Evolutionary conservation across 2,888 invertebrate genomes (phyloP), one percentile per base, ranked within the genome.

Genomic region (Drosophila sordidapex): DNA sequence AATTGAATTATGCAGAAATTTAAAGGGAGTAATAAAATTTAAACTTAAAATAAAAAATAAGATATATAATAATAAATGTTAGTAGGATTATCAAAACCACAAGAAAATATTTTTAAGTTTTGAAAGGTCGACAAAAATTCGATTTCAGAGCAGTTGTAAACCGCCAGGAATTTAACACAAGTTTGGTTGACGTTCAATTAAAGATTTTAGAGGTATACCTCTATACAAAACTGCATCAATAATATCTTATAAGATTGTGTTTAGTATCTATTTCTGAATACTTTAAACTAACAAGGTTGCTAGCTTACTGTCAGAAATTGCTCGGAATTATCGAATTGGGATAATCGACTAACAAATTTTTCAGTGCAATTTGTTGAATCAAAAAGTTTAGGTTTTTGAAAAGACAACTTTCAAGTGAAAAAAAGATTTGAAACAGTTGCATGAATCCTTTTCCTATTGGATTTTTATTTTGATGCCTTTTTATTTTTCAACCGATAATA

Each of bases 1-100:
- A 33, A 10, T 21, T 0, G 4, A 21, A 21, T 40, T 11, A 21
- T 1, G 1, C 4, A 21, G 13, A 46, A 46, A 21, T 46, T 21
- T 13, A 46, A 21, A 13, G 7, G 2, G 40, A 40, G 11, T 21
- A 21, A 5, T 40, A 11, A 11, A 11, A 40, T 4, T 11, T n/a
- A n/a, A 40, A 40, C 10, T n/a, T 10, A 21, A 40, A 5, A 11
- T 2, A 11, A 2, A 40, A 40, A 5, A 2, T 21, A 7, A 7
- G 21, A 13, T 15, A 46, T 13, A 21, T 21, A 21, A 13, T 21
- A 21, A 13, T 7, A 46, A 13, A 21, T 46, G 0, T 11, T n/a
- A 0, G 21, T 13, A 7, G 21, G 3, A 43, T 43, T 13, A 13
- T 0, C 6, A 43, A 43, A 13, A 7, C 7, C 13, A 13, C 2